Evolutionary conservation across 2,888 invertebrate species (phyloP).

Genomic region (Gortyna flavago): DNA sequence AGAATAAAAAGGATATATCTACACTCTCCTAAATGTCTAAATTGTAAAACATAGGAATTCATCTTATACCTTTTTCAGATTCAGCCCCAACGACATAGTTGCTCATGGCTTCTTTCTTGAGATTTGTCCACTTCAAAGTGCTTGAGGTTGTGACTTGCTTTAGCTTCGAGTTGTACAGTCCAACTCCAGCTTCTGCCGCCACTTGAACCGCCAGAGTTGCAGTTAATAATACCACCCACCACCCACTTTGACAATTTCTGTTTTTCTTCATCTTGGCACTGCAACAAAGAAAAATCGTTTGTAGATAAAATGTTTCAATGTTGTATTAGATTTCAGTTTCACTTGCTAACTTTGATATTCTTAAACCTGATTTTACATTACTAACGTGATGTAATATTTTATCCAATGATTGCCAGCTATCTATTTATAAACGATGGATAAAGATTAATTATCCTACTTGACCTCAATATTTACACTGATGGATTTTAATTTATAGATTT

Average conservation of each 20-base stretch:
- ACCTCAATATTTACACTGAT: conserved; percentile 50
- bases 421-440: conserved; percentile 46
- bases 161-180: conserved; percentile 84
- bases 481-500: conserved; percentile 30
- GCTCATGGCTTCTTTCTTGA: conserved; percentile 81
- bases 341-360: not conserved
- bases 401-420: conserved; percentile 21
- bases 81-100: conserved; percentile 92
- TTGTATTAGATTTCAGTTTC: conserved; percentile 8
- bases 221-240: conserved; percentile 84
- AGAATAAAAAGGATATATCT: conserved; percentile 12
- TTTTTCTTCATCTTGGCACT: conserved; percentile 81
- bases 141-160: conserved; percentile 94
- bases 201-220: conserved; percentile 79
- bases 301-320: not conserved
- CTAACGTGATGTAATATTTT: conserved; percentile 11
- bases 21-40: not conserved
- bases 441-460: conserved; percentile 43
- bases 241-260: conserved; percentile 81
- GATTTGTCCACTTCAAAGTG: conserved; percentile 93
- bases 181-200: conserved; percentile 80
- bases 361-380: not conserved
- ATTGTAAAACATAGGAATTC: not conserved
- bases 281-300: conserved; percentile 64
- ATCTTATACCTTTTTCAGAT: conserved; percentile 78